phyloP scores from a whole-genome alignment of 1,140 invertebrate genomes.

The Pseudobourletiella spinata region DNA sequence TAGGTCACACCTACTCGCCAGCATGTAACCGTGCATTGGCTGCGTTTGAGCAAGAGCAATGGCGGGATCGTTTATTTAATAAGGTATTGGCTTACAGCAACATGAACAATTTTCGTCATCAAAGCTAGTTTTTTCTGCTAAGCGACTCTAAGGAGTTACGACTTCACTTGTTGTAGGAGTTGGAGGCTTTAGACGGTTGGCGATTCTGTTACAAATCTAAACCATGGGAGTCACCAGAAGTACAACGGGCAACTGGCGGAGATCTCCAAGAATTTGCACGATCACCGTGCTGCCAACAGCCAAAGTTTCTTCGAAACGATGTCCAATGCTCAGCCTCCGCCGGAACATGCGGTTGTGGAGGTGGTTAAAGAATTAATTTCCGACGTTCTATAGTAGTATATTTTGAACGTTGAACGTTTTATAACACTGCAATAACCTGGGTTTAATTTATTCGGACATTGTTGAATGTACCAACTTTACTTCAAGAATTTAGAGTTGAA shows the following conservation, averaged over 20 bases:
- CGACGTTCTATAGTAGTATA: no score
- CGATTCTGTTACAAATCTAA: conserved; percentile 34
- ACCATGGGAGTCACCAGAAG: conserved; percentile 33
- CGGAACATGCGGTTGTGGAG: not conserved
- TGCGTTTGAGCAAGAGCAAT: conserved; percentile 34
- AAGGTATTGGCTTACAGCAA: conserved; percentile 9
- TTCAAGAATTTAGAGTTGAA: no score
- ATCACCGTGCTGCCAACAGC: conserved; percentile 2
- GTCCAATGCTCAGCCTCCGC: not conserved
- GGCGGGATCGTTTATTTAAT: conserved; percentile 33
- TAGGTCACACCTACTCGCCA: conserved; percentile 34
- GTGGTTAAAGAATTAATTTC: no score
- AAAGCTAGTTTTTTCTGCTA: not conserved
- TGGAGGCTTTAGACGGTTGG: conserved; percentile 35
- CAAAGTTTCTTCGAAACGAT: not conserved
- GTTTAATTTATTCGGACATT: no score
- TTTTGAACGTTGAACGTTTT: no score
- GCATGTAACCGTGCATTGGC: conserved; percentile 33
- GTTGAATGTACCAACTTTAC: no score
- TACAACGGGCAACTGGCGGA: conserved; percentile 9
- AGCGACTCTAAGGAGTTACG: not conserved
- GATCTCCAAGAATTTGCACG: conserved; percentile 31
- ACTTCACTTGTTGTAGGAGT: conserved; percentile 17
- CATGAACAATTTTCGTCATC: not conserved
- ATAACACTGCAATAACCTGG: no score